Base-by-base conservation (phyloP, 2,888 invertebrate genomes). In the Notodonta ziczac region DNA sequence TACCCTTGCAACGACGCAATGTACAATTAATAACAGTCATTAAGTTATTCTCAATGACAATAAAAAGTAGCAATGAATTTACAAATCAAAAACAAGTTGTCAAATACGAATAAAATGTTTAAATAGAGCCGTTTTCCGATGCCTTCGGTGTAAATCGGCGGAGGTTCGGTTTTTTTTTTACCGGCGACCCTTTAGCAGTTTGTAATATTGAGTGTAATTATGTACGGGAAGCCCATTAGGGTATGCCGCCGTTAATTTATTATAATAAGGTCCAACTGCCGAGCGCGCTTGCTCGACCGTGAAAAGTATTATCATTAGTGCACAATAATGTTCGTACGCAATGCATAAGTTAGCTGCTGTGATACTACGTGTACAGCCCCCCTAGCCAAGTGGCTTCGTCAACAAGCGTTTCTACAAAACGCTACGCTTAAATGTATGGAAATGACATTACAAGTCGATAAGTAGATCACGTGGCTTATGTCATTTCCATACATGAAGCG, bases 241-340 rank as follows among this genome's bases (percentile, higher is more conserved):
- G 85, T 80, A 76, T 81, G 79, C 84, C 84, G 85, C 82, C 86
- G 86, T 90, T 91, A 90, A 89, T 91, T 90, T 90, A 90, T 91
- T 90, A 86, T 90, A 90, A 91, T 90, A 89, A 90, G 89, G 85
- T 83, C 87, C 91, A 91, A 90, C 91, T 87, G 91, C 85, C 89
- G 86, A 80, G 85, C 80, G 85, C 77, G 83, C 73, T 88, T 79
- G 83, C 83, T 87, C 88, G 85, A 89, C 88, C 87, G 84, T 90
- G 87, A 90, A 91, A 90, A 90, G 89, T 88, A 90, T 89, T 86
- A 88, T 90, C 88, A 90, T 89, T 89, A 87, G 81, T 78, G 76
- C 70, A 81, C 85, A 82, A 84, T 89, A 83, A 81, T 77, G 78
- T 77, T 70, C 78, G 61, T 61, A 65, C 57, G 64, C 64, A 75